Evolutionary conservation across 2,888 invertebrate species (phyloP).

Genomic region (Leuctra nigra): DNA sequence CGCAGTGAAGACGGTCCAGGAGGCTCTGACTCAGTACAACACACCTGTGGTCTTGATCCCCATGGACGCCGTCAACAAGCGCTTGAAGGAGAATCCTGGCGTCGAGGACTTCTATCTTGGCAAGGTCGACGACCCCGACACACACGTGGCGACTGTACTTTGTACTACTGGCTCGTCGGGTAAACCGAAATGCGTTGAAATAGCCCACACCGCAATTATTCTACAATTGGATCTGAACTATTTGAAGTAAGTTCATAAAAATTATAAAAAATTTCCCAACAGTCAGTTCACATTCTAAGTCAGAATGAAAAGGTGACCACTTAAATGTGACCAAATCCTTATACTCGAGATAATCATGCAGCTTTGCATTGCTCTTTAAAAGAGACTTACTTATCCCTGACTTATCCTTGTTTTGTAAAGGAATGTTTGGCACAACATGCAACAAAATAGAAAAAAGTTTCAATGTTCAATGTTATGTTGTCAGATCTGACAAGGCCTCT

Average conservation of each 20-base stretch:
- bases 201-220: background rate
- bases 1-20: background rate
- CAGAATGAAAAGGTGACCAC: no score
- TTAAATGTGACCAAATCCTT: no score
- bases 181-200: background rate
- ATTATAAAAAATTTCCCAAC: no score
- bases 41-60: background rate
- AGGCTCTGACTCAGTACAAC: background rate
- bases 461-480: background rate
- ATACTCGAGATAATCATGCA: no score
- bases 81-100: background rate
- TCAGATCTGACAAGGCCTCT: background rate
- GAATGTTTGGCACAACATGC: no score
- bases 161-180: conserved; percentile 1
- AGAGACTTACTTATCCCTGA: no score
- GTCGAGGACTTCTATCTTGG: conserved; percentile 3
- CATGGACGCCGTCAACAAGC: background rate
- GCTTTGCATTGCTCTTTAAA: no score
- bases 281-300: no score
- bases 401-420: no score
- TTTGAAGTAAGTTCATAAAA: conserved; percentile 7
- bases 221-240: conserved; percentile 1
- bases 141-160: background rate
- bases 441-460: no score
- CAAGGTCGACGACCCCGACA: conserved; percentile 5